A percentile compares a stretch with the other conserved stretches of the same genome.
Evolutionary conservation across 2,797 vertebrate species (phyloP).

Genomic region (Rhabdophis nuchalis): DNA sequence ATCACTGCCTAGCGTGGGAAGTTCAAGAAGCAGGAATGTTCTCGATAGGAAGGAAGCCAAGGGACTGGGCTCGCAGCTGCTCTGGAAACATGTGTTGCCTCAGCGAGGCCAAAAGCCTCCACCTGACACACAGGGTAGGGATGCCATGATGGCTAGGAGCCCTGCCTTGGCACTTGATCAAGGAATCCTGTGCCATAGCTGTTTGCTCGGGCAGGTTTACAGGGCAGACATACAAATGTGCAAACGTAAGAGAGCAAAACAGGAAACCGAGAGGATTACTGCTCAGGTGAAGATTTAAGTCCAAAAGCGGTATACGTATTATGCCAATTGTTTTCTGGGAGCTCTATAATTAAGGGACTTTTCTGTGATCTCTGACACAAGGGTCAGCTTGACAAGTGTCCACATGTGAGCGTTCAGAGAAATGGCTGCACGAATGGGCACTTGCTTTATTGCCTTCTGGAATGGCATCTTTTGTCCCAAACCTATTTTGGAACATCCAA

Average conservation of each 20-base stretch:
- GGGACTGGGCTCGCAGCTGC: conserved; percentile 22
- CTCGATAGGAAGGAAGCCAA: conserved; percentile 27
- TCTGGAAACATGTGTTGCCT: background rate
- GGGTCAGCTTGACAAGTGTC: background rate
- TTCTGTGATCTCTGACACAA: background rate
- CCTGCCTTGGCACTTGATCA: background rate
- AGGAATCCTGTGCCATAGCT: background rate
- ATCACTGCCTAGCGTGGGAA: conserved; percentile 9
- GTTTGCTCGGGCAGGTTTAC: conserved; percentile 6
- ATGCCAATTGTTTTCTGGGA: background rate
- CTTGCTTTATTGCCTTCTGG: background rate
- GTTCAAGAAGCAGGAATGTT: conserved; percentile 20
- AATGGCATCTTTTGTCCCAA: background rate
- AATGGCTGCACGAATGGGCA: background rate
- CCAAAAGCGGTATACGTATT: background rate
- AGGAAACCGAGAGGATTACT: background rate
- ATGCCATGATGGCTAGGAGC: conserved; percentile 20
- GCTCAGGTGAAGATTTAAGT: background rate
- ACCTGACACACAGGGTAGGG: background rate
- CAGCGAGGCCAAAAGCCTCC: conserved; percentile 10
- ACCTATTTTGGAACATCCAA: background rate
- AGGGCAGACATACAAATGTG: background rate
- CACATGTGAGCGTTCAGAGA: background rate
- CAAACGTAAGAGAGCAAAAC: background rate
- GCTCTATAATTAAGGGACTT: background rate